Base-by-base conservation (phyloP, 2,888 invertebrate species). In the Brachypalpus laphriformis region DNA sequence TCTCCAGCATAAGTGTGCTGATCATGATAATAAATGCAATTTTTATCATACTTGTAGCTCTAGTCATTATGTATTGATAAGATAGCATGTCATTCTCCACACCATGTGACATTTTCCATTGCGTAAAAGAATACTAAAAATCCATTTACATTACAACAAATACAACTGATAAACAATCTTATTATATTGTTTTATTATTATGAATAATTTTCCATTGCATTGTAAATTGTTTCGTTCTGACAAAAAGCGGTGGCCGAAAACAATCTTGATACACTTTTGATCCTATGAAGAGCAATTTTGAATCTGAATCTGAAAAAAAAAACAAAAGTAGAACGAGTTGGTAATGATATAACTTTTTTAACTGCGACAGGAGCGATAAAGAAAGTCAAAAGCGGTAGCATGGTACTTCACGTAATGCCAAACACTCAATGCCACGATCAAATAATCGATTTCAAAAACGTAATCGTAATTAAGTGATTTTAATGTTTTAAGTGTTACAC, bases 241-340 rank as follows among this genome's bases (percentile, higher is more conserved):
- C 6, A 18, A 1, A 5, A 2, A 11, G 9, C n/a, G 20, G 3
- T 20, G 16, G 6, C 28, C 11, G 49, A 47, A 47, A n/a, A 31
- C 18, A 34, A 49, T 11, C 20, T 20, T 49, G 65, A 65, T 65
- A 65, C 47, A 51, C 49, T 65, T 31, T 34, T 65, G 65, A 65
- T 65, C 37, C 34, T 47, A 11, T 14, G 8, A 47, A 20, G 22
- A 37, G 16, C 11, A 9, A n/a, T n/a, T 49, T 11, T 25, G 6
- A 25, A 9, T 22, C 2, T 16, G 28, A 28, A 28, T 54, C 14
- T 9, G 14, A 54, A 14, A 8, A 7, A 59, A n/a, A 25, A 14
- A 51, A 54, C 28, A 28, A 28, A 28, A 14, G n/a, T 6, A 16
- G 3, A 20, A 20, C 6, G 3, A 20, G 9, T 28, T 8, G 11